Evolutionary conservation across 2,113 vertebrate species (phyloP), one percentile per base, ranked within the genome.

Genomic region (Collichthys lucidus): DNA sequence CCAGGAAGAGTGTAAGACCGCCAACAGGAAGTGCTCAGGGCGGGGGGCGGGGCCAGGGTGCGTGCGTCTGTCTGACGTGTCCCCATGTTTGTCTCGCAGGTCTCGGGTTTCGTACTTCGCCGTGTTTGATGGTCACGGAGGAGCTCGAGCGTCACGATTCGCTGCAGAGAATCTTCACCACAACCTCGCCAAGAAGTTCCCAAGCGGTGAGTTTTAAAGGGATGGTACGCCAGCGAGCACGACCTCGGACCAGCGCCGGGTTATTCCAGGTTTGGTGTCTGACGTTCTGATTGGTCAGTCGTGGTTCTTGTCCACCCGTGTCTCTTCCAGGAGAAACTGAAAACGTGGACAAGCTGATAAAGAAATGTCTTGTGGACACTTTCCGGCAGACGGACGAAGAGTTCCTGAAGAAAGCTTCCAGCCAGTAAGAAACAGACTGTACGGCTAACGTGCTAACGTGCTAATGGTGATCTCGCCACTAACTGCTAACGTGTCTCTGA

Each of bases 351-450:
- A 97, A 97, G 83, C 96, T 96, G 2, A 95, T 99, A 29, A 98
- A 95, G 91, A 97, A 96, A 84, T 98, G 97, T 90, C 95, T 99
- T 26, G 77, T 99, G 84, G 98, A 99, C 85, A 95, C 97, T 1
- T 99, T 99, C 75, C 96, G 96, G 46, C 97, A 98, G 56, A 99
- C 98, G 0, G 98, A 99, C 20, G 98, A 99, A 20, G 98, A 98
- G 61, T 99, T 99, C 80, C 95, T 99, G 53, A 99, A 95, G 89
- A 98, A 97, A 85, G 98, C 98, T 1, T 98, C 98, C 14, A 99
- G 97, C 94, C 98, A 99, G 98, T 99, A 86, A 96, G 44, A 35
- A 35, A 35, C 31, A 35, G 31, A 35, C 31, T 35, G 31, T 7
- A 1, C 6, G 7, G n/a, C n/a, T n/a, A n/a, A n/a, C n/a, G n/a